Base-by-base conservation (phyloP, 2,888 invertebrate genomes). In the Muscina levida region DNA sequence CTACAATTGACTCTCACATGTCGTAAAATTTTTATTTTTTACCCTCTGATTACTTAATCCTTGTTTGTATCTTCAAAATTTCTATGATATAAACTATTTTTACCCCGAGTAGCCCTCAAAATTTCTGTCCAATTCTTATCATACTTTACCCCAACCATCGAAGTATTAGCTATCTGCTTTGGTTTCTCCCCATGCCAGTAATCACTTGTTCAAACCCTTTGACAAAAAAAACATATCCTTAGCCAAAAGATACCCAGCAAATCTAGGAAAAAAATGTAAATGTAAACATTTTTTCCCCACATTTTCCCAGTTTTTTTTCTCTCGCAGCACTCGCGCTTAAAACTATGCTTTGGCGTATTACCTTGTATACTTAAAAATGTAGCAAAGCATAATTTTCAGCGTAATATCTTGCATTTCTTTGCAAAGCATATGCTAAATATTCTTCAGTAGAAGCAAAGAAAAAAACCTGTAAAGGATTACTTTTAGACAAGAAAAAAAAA, bases 351-450 rank as follows among this genome's bases (percentile, higher is more conserved):
- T 44, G 37, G 31, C 42, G 19, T 62, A 39, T 51, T 39, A 39
- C 68, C 8, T 48, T 71, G 44, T 57, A 17, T 71, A 26, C 46
- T 67, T 56, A 26, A 74, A 67, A 57, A 46, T 67, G 31, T 56
- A 53, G 42, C 51, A 56, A 74, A 80, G 76, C 73, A 82, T 77
- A 77, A 75, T 82, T 82, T 80, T 68, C 74, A 51, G 17, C 39
- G 66, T 59, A 70, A 73, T 66, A 73, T 37, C 46, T 57, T 13
- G 57, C 62, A 62, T 62, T 77, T 57, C 56, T 62, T 53, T 62
- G 65, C 51, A 72, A 57, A 76, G 19, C 72, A 73, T 79, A 82
- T 79, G 79, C 82, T 79, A 74, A 74, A 72, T 68, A 68, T 72
- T 65, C 75, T 31, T 2, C n/a, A 3, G 3, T 31, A 31, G 31